Conservation (phyloP, 1,140 invertebrate species). For the Stegodyphus mimosarum region DNA sequence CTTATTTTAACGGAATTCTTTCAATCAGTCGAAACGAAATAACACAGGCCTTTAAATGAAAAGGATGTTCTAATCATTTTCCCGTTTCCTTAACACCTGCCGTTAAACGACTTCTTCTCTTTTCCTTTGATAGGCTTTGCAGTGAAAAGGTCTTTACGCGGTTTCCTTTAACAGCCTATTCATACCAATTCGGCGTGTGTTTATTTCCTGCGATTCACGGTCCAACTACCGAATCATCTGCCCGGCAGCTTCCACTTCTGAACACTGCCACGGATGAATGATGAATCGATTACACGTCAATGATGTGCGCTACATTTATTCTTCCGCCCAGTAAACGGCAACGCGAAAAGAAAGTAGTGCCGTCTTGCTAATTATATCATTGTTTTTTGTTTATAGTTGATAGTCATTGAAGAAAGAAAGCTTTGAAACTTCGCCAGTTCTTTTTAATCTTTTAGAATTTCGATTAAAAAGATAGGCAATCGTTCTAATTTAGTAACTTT, state of each 20-base stretch:
- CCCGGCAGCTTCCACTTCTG: no score
- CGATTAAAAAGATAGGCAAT: no score
- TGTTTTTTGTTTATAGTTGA: no score
- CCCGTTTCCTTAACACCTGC: neutral
- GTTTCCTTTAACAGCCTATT: neutral
- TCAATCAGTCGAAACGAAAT: no score
- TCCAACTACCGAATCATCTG: neutral
- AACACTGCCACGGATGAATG: conserved; percentile 13
- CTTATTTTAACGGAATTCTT: no score
- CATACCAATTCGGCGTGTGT: neutral
- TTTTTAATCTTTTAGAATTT: no score
- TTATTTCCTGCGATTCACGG: neutral
- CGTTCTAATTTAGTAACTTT: no score
- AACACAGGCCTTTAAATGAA: no score
- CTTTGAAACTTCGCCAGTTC: no score
- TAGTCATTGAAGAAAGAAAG: no score
- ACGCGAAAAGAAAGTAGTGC: conserved; percentile 19
- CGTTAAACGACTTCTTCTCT: conserved; percentile 6
- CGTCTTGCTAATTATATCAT: no score
- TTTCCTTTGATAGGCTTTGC: neutral
- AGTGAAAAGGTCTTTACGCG: no score
- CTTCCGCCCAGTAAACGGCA: conserved; percentile 22
- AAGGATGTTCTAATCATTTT: neutral
- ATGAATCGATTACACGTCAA: conserved; percentile 25
- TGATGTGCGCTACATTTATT: conserved; percentile 16